Evolutionary conservation across 1,140 invertebrate species (phyloP).

Genomic region (Eupeodes corollae): DNA sequence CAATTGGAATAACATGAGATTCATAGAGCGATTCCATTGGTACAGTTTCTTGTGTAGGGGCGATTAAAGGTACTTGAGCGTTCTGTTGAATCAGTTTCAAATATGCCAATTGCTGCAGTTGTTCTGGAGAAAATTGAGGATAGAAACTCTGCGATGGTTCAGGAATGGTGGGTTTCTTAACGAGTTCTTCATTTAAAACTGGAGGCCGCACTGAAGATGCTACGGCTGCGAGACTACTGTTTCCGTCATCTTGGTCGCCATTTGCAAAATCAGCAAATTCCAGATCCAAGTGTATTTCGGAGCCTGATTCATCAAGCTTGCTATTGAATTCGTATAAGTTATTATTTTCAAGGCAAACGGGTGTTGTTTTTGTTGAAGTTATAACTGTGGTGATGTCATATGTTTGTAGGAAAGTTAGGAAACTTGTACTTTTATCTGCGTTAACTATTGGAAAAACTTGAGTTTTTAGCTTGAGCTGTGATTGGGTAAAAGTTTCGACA

Average conservation of each 20-base stretch:
- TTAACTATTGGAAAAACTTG: slow-evolving; percentile 71
- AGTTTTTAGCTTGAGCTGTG: slow-evolving; percentile 73
- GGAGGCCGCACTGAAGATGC: slow-evolving; percentile 52
- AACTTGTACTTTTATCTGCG: slow-evolving; percentile 56
- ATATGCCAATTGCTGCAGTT: slow-evolving; percentile 61
- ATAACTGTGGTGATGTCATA: slow-evolving; percentile 76
- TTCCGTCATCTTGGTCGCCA: slow-evolving; percentile 49
- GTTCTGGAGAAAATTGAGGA: slow-evolving; percentile 50
- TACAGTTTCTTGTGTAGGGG: too few species aligned
- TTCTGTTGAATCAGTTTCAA: slow-evolving; percentile 59
- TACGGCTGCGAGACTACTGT: slow-evolving; percentile 46
- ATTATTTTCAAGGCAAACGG: slow-evolving; percentile 74
- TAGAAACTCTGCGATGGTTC: background rate
- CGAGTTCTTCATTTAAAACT: slow-evolving; percentile 55
- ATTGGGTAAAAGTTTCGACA: slow-evolving; percentile 84
- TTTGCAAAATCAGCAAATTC: slow-evolving; percentile 71
- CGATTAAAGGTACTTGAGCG: slow-evolving; percentile 41
- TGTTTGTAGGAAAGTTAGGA: slow-evolving; percentile 72
- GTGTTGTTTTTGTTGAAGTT: slow-evolving; percentile 76
- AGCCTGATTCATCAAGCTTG: slow-evolving; percentile 74
- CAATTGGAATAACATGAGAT: slow-evolving; percentile 65
- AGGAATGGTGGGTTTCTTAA: too few species aligned
- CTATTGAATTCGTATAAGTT: slow-evolving; percentile 81
- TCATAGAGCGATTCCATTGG: slow-evolving; percentile 49
- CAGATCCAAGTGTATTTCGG: slow-evolving; percentile 70